These are phyloP conservation scores for Cepaea nemoralis DNA, from an alignment of 1,140 invertebrate species.

Conservation along the genomic window DNA sequence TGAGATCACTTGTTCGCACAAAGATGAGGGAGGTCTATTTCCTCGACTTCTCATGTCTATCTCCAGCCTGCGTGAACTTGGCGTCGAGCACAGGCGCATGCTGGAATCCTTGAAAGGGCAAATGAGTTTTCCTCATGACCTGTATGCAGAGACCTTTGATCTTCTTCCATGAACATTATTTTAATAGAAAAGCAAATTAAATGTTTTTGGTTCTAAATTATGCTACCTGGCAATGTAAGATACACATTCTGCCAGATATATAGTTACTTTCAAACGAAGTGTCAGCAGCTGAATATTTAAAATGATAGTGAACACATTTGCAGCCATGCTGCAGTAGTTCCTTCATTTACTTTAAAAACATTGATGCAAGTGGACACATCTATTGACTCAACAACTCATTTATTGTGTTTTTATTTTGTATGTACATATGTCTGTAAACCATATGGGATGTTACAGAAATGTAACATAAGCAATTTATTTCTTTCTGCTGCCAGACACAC, in stretches of 20 bases:
- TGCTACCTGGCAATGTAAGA: not conserved
- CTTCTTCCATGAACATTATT: constrained; percentile 46
- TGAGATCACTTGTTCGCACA: constrained; percentile 61
- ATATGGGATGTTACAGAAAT: no score
- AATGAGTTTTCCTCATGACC: constrained; percentile 66
- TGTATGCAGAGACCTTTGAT: constrained; percentile 70
- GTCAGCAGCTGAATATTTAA: not conserved
- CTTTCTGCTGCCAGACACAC: no score
- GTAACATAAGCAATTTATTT: no score
- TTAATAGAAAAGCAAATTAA: not conserved
- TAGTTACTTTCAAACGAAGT: not conserved
- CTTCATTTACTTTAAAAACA: not conserved
- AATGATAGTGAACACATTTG: not conserved
- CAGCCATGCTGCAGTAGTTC: not conserved
- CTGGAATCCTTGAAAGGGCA: constrained; percentile 66
- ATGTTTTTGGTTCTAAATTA: not conserved
- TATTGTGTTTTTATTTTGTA: not conserved
- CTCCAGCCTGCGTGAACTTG: constrained; percentile 68
- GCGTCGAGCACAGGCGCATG: constrained; percentile 68
- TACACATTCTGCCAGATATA: not conserved
- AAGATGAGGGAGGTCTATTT: constrained; percentile 67
- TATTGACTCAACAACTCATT: not conserved
- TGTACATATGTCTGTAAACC: not conserved
- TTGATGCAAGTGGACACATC: not conserved
- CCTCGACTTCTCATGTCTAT: constrained; percentile 70